Evolutionary conservation across 35 echinoderm and acorn worm genomes (phyloP).

Genomic region (Acanthaster planci): DNA sequence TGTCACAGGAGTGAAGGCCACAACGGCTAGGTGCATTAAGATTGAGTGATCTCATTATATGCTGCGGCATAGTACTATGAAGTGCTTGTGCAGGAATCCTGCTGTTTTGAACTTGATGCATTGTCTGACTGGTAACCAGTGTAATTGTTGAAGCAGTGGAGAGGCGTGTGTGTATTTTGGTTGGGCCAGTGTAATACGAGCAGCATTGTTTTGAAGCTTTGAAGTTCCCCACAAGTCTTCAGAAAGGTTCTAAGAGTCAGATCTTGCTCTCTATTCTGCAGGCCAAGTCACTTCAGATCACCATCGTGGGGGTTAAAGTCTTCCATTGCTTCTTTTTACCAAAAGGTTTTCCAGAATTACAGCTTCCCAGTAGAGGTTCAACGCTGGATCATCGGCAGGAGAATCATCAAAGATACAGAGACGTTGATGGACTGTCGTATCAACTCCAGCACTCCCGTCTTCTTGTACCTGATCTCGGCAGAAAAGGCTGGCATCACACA

Average conservation of each 20-base stretch:
- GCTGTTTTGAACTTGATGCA: too few relatives aligned
- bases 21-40: too few relatives aligned
- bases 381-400: slow-evolving; percentile 48
- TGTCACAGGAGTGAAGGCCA: too few relatives aligned
- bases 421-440: slow-evolving; percentile 27
- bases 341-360: slow-evolving; percentile 38
- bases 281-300: neutral
- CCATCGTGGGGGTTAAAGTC: too few relatives aligned
- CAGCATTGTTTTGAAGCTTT: too few relatives aligned
- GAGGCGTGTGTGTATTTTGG: too few relatives aligned
- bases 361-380: slow-evolving; percentile 51
- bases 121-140: too few relatives aligned
- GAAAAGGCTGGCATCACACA: slow-evolving; percentile 37
- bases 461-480: slow-evolving; percentile 52
- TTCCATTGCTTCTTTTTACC: neutral
- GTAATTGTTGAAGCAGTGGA: too few relatives aligned
- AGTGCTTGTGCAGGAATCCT: too few relatives aligned
- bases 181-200: too few relatives aligned
- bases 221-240: neutral
- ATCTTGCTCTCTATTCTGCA: neutral
- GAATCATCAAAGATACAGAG: slow-evolving; percentile 37
- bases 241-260: neutral
- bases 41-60: too few relatives aligned
- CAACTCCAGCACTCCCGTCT: slow-evolving; percentile 36
- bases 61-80: too few relatives aligned